phyloP scores from a whole-genome alignment of 2,888 invertebrate genomes.

The Melinopterus prodromus region DNA sequence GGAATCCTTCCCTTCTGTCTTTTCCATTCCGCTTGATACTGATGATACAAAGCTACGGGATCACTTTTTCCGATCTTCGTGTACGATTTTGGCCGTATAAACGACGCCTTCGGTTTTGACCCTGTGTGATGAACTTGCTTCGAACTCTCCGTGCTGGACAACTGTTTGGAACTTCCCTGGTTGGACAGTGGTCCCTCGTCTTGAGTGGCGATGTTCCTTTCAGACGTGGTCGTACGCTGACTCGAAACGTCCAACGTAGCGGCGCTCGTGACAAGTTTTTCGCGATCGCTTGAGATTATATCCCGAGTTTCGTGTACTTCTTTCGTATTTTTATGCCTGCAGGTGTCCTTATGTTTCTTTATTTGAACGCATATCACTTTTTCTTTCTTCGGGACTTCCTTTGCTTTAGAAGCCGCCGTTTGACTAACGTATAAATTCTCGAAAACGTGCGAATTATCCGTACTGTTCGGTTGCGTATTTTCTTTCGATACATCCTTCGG shows the following conservation, averaged over 20 bases:
- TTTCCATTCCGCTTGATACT: slow-evolving; percentile 78
- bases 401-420: slow-evolving; percentile 59
- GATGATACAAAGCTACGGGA: slow-evolving; percentile 80
- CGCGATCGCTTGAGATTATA: too few species aligned
- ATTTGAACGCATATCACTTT: slow-evolving; percentile 48
- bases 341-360: slow-evolving; percentile 33
- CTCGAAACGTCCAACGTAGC: not conserved
- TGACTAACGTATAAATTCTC: slow-evolving; percentile 55
- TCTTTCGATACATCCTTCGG: slow-evolving; percentile 41
- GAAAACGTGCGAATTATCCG: slow-evolving; percentile 50
- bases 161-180: not conserved
- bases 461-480: slow-evolving; percentile 39
- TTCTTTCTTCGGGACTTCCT: slow-evolving; percentile 37
- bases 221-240: not conserved
- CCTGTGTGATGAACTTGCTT: not conserved
- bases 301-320: not conserved
- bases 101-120: slow-evolving; percentile 44
- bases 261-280: not conserved
- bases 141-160: not conserved
- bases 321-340: slow-evolving; percentile 13
- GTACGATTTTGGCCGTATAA: slow-evolving; percentile 67
- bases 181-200: too few species aligned
- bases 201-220: not conserved
- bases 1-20: slow-evolving; percentile 72
- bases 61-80: slow-evolving; percentile 67